Evolutionary conservation across 2,113 vertebrate genomes (phyloP), one percentile per base, ranked within the genome.

Genomic region (Sardina pilchardus): DNA sequence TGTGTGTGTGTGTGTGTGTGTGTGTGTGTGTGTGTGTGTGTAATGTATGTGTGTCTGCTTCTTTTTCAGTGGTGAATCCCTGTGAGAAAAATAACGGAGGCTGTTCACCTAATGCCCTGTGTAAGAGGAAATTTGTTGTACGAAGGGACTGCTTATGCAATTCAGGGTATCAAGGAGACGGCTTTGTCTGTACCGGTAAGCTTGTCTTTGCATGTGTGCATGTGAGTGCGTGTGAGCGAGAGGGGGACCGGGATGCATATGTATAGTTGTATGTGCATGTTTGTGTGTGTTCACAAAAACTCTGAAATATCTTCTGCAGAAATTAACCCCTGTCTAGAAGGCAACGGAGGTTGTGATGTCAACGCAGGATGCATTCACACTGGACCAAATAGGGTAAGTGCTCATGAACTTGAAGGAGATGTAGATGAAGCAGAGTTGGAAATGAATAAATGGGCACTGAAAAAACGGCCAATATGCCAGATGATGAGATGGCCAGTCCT

Each of bases 381-480:
- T 0, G 98, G 97, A 86, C 97, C 98, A 3, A 98, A 99, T 86
- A 95, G 97, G 94, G 98, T 98, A 86, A 94, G 92, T 86, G n/a
- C 50, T 10, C 63, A 71, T n/a, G n/a, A n/a, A n/a, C n/a, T n/a
- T n/a, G n/a, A n/a, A n/a, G n/a, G n/a, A n/a, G n/a, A n/a, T n/a
- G n/a, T n/a, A n/a, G n/a, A n/a, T n/a, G n/a, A 42, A 42, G 39
- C 2, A 42, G 39, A 42, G 39, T 4, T 42, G 39, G 39, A 42
- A 42, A 42, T 2, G 39, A 42, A 42, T 42, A 42, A 2, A 42
- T 42, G 39, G 39, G 4, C 39, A 42, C 4, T 1, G 4, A 42
- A 42, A 42, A 42, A 42, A 42, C 39, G 39, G 39, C 39, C 4
- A 42, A 42, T 1, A n/a, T n/a, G n/a, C n/a, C n/a, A n/a, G n/a